Conservation (phyloP, 1,140 invertebrate genomes). For the Drosophila murphyi region DNA sequence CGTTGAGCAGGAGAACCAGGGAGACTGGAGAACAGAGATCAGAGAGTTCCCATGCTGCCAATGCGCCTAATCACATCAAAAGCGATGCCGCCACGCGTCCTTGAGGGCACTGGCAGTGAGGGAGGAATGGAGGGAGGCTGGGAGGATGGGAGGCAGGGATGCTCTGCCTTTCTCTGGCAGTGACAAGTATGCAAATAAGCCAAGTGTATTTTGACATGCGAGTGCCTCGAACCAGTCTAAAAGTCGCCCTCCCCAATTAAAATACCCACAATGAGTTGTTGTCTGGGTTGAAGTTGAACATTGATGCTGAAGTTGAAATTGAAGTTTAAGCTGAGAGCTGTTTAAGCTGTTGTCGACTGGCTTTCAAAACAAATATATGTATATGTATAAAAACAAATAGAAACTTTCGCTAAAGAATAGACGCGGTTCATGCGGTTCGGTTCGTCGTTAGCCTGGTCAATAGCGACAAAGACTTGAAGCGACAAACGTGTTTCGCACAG, state of each 20-base stretch:
- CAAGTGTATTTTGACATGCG: constrained; percentile 38
- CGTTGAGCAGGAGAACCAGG: constrained; percentile 4
- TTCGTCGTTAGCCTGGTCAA: neutral
- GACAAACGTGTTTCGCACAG: constrained; percentile 75
- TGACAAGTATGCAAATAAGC: constrained; percentile 71
- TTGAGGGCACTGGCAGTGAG: constrained; percentile 33
- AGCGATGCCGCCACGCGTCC: constrained; percentile 64
- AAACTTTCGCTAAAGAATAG: constrained; percentile 78
- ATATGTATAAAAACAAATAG: constrained; percentile 34
- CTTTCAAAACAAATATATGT: constrained; percentile 53
- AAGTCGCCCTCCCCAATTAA: constrained; percentile 62
- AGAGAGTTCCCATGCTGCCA: constrained; percentile 18
- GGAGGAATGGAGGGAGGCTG: too few species aligned
- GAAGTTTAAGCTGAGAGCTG: constrained; percentile 13
- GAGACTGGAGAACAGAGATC: neutral
- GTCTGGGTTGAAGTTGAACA: neutral
- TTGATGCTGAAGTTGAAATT: constrained; percentile 7
- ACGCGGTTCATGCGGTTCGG: constrained; percentile 46
- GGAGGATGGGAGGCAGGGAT: too few species aligned
- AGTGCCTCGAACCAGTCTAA: constrained; percentile 11
- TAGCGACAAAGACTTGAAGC: constrained; percentile 59
- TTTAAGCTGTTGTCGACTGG: constrained; percentile 22
- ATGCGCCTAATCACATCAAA: constrained; percentile 68
- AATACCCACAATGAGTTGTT: constrained; percentile 48
- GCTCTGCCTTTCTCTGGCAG: neutral